Conservation (phyloP, 1,140 invertebrate species). For the Drosophila azteca region DNA sequence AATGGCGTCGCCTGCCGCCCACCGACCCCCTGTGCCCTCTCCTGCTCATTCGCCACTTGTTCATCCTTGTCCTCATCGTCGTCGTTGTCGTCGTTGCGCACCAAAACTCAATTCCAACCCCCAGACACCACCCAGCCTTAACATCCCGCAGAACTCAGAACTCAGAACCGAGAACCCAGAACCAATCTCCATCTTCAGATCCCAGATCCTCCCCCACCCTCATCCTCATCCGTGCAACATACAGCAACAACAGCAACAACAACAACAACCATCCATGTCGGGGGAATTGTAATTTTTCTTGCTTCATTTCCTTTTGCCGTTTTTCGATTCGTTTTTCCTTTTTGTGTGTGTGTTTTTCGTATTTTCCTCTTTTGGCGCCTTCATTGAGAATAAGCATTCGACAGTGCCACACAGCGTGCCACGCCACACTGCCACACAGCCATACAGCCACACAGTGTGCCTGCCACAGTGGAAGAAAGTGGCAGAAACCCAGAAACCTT, state of each 20-base stretch:
- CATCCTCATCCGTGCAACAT: conserved; percentile 7
- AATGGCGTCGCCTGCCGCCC: conserved; percentile 55
- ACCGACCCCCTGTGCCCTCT: not conserved
- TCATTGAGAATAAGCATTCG: conserved; percentile 53
- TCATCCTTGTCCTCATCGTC: conserved; percentile 33
- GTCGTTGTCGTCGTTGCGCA: conserved; percentile 17
- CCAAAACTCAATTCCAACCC: conserved; percentile 59
- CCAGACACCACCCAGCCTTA: not conserved
- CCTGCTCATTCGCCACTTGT: not conserved
- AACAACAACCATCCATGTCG: conserved; percentile 53
- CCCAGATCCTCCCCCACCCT: conserved; percentile 2
- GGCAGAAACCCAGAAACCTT: no score
- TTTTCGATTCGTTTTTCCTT: conserved; percentile 51
- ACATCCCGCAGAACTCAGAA: not conserved
- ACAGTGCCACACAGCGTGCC: conserved; percentile 2
- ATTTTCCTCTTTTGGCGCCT: conserved; percentile 51
- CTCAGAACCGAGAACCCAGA: conserved; percentile 10
- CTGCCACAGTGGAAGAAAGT: no score
- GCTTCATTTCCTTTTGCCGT: conserved; percentile 81
- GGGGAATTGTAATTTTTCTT: conserved; percentile 80
- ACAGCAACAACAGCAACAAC: conserved; percentile 23
- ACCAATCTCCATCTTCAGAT: not conserved
- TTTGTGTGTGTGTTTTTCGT: conserved; percentile 30
- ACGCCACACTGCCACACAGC: no score
- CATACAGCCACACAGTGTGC: conserved; percentile 33